Evolutionary conservation across 2,888 invertebrate species (phyloP).

Genomic region (Cynaeus angustus): DNA sequence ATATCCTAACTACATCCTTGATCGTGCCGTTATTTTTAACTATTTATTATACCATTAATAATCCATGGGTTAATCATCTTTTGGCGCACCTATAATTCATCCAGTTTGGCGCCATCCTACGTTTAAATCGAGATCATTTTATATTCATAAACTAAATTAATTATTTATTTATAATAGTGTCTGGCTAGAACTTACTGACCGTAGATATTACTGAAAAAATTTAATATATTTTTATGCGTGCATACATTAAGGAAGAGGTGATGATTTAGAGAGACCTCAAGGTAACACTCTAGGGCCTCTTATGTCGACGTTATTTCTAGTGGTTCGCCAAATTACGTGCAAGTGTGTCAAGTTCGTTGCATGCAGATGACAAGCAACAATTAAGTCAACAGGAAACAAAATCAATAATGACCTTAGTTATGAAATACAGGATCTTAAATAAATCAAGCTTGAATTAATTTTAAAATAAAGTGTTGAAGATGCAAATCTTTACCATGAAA

Average conservation of each 20-base stretch:
- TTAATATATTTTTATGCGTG: conserved; percentile 4
- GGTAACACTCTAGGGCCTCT: conserved; percentile 15
- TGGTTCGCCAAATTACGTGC: conserved; percentile 13
- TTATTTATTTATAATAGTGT: conserved; percentile 22
- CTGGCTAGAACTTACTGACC: neutral
- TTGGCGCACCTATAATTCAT: conserved; percentile 38
- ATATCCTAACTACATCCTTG: conserved; percentile 36
- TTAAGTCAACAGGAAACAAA: conserved; percentile 29
- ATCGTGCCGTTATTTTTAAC: conserved; percentile 41
- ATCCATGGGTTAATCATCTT: conserved; percentile 32
- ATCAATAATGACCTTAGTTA: conserved; percentile 22
- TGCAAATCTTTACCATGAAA: conserved; percentile 12
- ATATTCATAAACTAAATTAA: conserved; percentile 34
- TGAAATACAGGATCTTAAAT: conserved; percentile 15
- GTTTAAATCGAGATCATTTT: conserved; percentile 18
- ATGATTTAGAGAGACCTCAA: conserved; percentile 16
- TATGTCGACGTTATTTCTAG: conserved; percentile 7
- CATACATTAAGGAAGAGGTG: neutral
- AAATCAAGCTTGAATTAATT: conserved; percentile 16
- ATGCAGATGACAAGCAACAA: conserved; percentile 24
- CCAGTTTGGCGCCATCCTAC: conserved; percentile 31
- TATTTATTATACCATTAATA: conserved; percentile 26
- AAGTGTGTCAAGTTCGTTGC: conserved; percentile 32
- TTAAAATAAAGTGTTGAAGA: conserved; percentile 8
- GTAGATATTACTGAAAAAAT: neutral